Percentiles rank a stretch among this genome's conserved stretches.
phyloP scores from a whole-genome alignment of 2,797 vertebrate genomes.

The Lithobates pipiens region DNA sequence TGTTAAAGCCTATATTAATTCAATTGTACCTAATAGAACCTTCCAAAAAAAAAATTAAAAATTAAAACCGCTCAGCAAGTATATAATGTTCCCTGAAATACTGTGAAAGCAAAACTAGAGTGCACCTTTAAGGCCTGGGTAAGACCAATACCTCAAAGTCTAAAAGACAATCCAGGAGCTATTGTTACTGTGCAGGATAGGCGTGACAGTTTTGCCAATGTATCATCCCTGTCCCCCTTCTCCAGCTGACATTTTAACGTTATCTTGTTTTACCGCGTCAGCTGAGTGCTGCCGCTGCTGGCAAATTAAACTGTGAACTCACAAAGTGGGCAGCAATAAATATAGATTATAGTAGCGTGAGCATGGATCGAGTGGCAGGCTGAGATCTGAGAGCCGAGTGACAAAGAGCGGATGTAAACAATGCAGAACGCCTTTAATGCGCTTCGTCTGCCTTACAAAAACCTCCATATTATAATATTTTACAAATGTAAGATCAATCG shows the following conservation, averaged over 20 bases:
- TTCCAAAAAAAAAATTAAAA: neutral
- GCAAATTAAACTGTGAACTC: slow-evolving; percentile 85
- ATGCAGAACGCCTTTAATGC: slow-evolving; percentile 61
- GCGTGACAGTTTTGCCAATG: slow-evolving; percentile 82
- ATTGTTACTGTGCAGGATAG: slow-evolving; percentile 81
- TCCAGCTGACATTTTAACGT: slow-evolving; percentile 84
- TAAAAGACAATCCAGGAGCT: slow-evolving; percentile 16
- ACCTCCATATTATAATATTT: slow-evolving; percentile 14
- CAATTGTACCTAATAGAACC: too few species aligned
- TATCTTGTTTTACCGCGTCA: slow-evolving; percentile 85
- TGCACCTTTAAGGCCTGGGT: neutral
- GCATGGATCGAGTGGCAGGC: slow-evolving; percentile 66
- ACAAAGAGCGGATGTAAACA: slow-evolving; percentile 74
- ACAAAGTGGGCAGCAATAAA: slow-evolving; percentile 81
- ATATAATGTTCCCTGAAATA: neutral
- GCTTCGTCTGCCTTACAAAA: slow-evolving; percentile 75
- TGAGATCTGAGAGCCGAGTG: slow-evolving; percentile 71
- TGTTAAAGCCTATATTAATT: too few species aligned
- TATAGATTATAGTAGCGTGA: slow-evolving; percentile 82
- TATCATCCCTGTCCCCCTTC: slow-evolving; percentile 81
- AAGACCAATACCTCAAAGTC: neutral
- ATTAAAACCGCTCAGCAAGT: neutral
- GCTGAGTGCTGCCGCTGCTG: slow-evolving; percentile 82
- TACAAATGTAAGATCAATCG: slow-evolving; percentile 11
- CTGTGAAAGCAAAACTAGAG: neutral